Evolutionary conservation across 2,113 vertebrate genomes (phyloP).

Genomic region (Xenopus tropicalis): DNA sequence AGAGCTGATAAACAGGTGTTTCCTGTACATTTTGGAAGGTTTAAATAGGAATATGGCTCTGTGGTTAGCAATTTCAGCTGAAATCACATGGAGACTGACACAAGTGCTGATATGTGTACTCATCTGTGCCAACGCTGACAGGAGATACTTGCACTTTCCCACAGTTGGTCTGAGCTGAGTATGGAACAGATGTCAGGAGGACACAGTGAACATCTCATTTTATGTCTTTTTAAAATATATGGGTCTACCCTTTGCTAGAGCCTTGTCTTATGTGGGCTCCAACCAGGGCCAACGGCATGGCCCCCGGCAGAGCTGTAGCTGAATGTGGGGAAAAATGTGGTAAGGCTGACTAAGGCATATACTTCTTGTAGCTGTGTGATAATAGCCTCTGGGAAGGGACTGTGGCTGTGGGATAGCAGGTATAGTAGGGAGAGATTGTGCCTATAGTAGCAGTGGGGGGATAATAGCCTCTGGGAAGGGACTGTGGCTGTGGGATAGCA

Average conservation of each 20-base stretch:
- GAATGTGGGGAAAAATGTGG: too few species aligned
- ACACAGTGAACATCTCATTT: slow-evolving; percentile 52
- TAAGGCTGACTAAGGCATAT: too few species aligned
- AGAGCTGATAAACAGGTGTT: slow-evolving; percentile 65
- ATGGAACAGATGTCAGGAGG: slow-evolving; percentile 63
- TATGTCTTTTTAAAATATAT: slow-evolving; percentile 5
- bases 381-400: too few species aligned
- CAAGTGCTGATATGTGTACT: slow-evolving; percentile 48
- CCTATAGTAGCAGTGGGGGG: too few species aligned
- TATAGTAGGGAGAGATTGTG: too few species aligned
- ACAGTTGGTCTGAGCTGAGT: slow-evolving; percentile 45
- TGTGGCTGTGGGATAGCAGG: too few species aligned
- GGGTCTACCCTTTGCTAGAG: slow-evolving; percentile 1
- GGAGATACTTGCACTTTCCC: slow-evolving; percentile 50
- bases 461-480: too few species aligned
- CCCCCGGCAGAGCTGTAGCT: too few species aligned
- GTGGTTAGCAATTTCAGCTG: slow-evolving; percentile 53
- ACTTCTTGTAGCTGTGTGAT: too few species aligned
- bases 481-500: too few species aligned
- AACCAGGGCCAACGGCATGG: too few species aligned
- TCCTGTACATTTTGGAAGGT: slow-evolving; percentile 49
- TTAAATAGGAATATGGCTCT: slow-evolving; percentile 45
- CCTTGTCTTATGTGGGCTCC: neutral
- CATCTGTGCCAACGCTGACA: slow-evolving; percentile 60
- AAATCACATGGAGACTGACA: slow-evolving; percentile 46